Evolutionary conservation across 2,888 invertebrate genomes (phyloP).

Genomic region (Spicauda simplicius): DNA sequence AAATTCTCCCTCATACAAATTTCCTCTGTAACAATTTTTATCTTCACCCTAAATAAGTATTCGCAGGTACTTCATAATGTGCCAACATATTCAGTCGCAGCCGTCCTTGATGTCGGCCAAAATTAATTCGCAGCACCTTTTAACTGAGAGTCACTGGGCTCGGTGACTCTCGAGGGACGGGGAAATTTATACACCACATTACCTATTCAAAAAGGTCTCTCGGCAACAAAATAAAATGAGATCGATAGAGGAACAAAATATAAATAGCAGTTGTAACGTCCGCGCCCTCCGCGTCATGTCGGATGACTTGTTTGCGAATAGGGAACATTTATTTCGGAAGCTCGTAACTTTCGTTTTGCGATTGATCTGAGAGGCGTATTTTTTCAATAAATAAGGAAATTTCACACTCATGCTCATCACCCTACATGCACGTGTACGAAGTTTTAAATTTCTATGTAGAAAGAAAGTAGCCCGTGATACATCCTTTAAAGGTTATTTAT

Average conservation of each 20-base stretch:
- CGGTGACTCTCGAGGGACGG: constrained; percentile 61
- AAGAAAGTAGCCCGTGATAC: no score
- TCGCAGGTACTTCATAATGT: constrained; percentile 66
- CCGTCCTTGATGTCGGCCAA: constrained; percentile 72
- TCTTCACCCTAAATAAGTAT: constrained; percentile 53
- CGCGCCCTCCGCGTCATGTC: constrained; percentile 24
- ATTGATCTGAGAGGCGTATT: neutral
- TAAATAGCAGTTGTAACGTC: constrained; percentile 46
- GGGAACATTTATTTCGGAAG: constrained; percentile 7
- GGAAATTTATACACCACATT: constrained; percentile 79
- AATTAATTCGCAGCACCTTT: constrained; percentile 79
- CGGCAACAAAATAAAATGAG: constrained; percentile 70
- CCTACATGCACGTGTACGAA: no score
- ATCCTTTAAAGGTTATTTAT: no score
- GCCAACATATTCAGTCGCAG: constrained; percentile 64
- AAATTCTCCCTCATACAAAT: constrained; percentile 11
- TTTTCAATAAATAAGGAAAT: neutral
- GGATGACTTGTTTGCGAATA: constrained; percentile 13
- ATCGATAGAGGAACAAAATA: constrained; percentile 51
- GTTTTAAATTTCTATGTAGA: no score
- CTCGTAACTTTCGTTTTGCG: constrained; percentile 7
- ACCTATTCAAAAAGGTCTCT: constrained; percentile 78
- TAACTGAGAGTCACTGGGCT: constrained; percentile 65
- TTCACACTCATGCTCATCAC: neutral
- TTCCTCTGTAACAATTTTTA: constrained; percentile 32